Conservation (phyloP, 2,113 vertebrate species). For the Monopterus albus region DNA sequence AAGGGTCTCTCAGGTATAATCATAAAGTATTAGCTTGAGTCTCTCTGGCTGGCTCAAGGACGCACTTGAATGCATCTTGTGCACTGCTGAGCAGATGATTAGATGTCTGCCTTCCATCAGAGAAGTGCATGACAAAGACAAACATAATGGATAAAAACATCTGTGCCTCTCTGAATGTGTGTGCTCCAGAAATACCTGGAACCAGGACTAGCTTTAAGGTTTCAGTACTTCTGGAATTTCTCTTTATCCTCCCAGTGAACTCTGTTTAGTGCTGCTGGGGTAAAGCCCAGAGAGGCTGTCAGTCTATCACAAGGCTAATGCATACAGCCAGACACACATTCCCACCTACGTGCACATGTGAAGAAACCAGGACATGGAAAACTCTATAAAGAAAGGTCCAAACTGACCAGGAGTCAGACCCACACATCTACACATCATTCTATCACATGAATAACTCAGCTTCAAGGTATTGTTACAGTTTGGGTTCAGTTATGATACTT, state of each 20-base stretch:
- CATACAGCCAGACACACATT: too few relatives aligned
- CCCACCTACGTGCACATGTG: background rate
- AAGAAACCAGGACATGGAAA: background rate
- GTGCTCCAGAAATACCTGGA: background rate
- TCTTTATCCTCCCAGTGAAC: background rate
- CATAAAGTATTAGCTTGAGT: slow-evolving; percentile 2
- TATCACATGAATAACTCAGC: too few relatives aligned
- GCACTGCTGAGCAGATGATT: slow-evolving; percentile 26
- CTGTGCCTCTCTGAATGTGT: too few relatives aligned
- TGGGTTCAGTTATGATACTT: too few relatives aligned
- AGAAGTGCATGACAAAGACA: slow-evolving; percentile 5
- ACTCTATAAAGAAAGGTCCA: too few relatives aligned
- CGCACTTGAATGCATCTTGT: slow-evolving; percentile 15
- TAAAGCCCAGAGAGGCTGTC: background rate
- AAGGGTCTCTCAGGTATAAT: background rate
- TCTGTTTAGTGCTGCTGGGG: background rate
- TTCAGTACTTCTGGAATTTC: background rate
- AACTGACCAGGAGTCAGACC: too few relatives aligned
- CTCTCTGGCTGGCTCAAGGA: slow-evolving; percentile 4
- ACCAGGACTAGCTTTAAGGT: background rate
- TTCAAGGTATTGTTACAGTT: too few relatives aligned
- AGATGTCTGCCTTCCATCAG: slow-evolving; percentile 8
- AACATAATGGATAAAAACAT: too few relatives aligned
- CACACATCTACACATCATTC: too few relatives aligned
- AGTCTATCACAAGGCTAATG: background rate